These are phyloP conservation scores for Sinocyclocheilus maitianheensis DNA, from an alignment of 2,113 vertebrate species.

Conservation along the genomic window DNA sequence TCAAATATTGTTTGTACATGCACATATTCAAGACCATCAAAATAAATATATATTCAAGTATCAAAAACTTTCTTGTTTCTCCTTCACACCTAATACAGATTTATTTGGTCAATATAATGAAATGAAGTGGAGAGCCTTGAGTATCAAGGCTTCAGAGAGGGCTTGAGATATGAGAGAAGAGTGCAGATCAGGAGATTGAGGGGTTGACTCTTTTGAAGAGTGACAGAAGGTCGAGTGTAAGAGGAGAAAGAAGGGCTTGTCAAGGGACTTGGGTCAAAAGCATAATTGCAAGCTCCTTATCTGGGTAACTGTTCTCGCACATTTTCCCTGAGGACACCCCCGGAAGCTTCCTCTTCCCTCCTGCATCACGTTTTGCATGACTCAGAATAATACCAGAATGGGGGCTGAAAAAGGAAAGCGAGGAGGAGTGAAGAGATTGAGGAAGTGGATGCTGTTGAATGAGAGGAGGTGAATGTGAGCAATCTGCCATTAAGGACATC, in stretches of 20 bases:
- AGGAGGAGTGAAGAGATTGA: constrained; percentile 17
- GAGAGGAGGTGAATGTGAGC: constrained; percentile 17
- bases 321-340: neutral
- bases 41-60: neutral
- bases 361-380: constrained; percentile 2
- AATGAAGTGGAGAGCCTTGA: neutral
- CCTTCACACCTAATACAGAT: neutral
- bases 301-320: neutral
- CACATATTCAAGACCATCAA: neutral
- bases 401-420: neutral
- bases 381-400: neutral
- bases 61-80: neutral
- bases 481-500: constrained; percentile 33
- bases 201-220: neutral
- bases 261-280: constrained; percentile 1
- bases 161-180: neutral
- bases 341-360: neutral
- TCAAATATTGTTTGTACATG: neutral
- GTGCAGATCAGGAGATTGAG: neutral
- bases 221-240: neutral
- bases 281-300: constrained; percentile 24
- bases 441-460: constrained; percentile 7
- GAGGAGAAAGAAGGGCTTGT: neutral
- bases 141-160: constrained; percentile 17
- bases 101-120: neutral